Percentiles rank a stretch among this genome's conserved stretches.
Evolutionary conservation across 2,888 invertebrate genomes (phyloP).

Genomic region (Muschampia staudingeri): DNA sequence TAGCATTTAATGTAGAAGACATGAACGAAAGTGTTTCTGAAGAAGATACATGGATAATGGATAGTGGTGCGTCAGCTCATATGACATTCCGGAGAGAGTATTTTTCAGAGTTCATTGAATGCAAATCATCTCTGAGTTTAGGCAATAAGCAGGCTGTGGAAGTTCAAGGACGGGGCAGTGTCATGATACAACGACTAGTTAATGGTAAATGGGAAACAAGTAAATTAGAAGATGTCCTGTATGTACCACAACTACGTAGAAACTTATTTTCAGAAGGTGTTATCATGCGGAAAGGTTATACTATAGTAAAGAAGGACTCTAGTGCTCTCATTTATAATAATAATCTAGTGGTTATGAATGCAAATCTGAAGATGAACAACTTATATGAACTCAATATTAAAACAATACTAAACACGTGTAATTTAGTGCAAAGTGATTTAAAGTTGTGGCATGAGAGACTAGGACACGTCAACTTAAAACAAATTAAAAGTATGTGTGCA

Average conservation of each 20-base stretch:
- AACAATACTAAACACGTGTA: conserved; percentile 48
- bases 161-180: conserved; percentile 65
- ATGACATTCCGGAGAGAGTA: conserved; percentile 65
- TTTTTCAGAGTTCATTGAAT: conserved; percentile 40
- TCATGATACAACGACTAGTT: conserved; percentile 66
- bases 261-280: conserved; percentile 61
- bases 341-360: conserved; percentile 55
- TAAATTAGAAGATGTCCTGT: conserved; percentile 58
- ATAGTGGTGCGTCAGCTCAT: conserved; percentile 69
- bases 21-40: conserved; percentile 17
- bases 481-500: conserved; percentile 58
- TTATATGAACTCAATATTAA: conserved; percentile 61
- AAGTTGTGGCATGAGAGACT: conserved; percentile 67
- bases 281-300: conserved; percentile 42
- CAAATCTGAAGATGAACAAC: conserved; percentile 52
- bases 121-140: not conserved
- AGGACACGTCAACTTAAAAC: conserved; percentile 63
- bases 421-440: conserved; percentile 59
- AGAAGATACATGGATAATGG: conserved; percentile 53
- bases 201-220: conserved; percentile 67
- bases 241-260: conserved; percentile 58
- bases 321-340: conserved; percentile 51
- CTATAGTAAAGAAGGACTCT: conserved; percentile 43
- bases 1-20: conserved; percentile 63
- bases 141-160: conserved; percentile 65